Evolutionary conservation across 2,888 invertebrate species (phyloP).

Genomic region (Homarus gammarus): DNA sequence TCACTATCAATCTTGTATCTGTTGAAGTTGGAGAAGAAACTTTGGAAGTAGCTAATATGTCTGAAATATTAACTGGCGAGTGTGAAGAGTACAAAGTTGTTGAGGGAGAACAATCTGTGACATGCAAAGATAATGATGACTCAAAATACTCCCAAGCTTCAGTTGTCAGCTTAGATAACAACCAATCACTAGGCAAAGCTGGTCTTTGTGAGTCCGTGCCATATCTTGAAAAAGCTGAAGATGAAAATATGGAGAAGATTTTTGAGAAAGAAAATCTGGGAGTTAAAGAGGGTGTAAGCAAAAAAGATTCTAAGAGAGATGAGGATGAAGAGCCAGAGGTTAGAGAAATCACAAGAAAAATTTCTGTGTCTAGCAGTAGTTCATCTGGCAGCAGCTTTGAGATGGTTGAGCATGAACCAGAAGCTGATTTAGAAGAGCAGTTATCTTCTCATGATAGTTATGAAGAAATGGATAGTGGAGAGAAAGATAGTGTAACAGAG

Average conservation of each 20-base stretch:
- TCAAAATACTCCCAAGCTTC: neutral
- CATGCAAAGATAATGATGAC: neutral
- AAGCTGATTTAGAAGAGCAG: slow-evolving; percentile 48
- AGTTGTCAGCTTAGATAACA: neutral
- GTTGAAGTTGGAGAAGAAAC: slow-evolving; percentile 39
- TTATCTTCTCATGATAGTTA: slow-evolving; percentile 37
- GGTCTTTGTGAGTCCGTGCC: neutral
- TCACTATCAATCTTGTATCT: slow-evolving; percentile 11
- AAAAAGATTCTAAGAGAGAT: neutral
- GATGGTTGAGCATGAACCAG: slow-evolving; percentile 54
- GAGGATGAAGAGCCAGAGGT: neutral
- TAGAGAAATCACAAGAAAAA: neutral
- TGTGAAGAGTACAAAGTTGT: slow-evolving; percentile 8
- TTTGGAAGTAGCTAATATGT: neutral
- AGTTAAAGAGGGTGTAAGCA: neutral
- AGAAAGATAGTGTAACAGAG: slow-evolving; percentile 10
- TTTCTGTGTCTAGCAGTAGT: slow-evolving; percentile 37
- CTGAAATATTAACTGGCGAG: slow-evolving; percentile 19
- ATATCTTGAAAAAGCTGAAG: slow-evolving; percentile 16
- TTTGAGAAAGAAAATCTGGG: neutral
- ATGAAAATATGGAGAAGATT: neutral
- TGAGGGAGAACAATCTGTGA: neutral
- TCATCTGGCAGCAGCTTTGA: slow-evolving; percentile 59
- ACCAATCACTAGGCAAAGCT: neutral
- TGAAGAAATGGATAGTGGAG: slow-evolving; percentile 1